Conservation (phyloP, 2,113 vertebrate species). For the Cavia porcellus region DNA sequence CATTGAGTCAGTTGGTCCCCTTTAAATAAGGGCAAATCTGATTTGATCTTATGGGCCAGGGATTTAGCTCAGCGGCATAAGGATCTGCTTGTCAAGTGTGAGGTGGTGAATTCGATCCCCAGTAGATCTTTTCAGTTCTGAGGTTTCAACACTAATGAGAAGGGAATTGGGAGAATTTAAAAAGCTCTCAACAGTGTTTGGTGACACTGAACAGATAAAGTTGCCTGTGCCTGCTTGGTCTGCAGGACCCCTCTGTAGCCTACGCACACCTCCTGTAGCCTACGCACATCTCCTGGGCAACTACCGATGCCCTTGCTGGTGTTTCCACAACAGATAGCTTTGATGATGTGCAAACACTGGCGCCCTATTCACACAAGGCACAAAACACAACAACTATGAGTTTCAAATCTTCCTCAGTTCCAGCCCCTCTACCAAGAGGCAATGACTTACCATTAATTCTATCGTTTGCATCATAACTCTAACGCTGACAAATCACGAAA, state of each 20-base stretch:
- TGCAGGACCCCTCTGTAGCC: not conserved
- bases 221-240: not conserved
- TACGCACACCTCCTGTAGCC: not conserved
- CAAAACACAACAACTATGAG: not conserved
- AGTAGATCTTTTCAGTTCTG: not conserved
- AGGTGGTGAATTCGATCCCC: no score
- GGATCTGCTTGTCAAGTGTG: no score
- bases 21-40: not conserved
- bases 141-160: not conserved
- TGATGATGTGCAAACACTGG: not conserved
- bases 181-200: not conserved
- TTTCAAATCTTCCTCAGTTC: constrained; percentile 35
- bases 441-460: constrained; percentile 23
- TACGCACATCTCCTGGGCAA: not conserved
- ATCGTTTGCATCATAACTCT: not conserved
- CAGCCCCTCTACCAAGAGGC: not conserved
- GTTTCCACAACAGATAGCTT: not conserved
- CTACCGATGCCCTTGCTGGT: not conserved
- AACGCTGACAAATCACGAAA: not conserved
- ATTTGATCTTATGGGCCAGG: not conserved
- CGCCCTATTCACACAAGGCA: not conserved
- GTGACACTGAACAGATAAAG: not conserved
- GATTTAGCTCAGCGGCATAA: no score
- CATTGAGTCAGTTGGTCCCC: not conserved
- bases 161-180: not conserved